Evolutionary conservation across 35 echinoderm and acorn worm genomes (phyloP), one percentile per base, ranked within the genome.

Genomic region (Stichopus chloronotus): DNA sequence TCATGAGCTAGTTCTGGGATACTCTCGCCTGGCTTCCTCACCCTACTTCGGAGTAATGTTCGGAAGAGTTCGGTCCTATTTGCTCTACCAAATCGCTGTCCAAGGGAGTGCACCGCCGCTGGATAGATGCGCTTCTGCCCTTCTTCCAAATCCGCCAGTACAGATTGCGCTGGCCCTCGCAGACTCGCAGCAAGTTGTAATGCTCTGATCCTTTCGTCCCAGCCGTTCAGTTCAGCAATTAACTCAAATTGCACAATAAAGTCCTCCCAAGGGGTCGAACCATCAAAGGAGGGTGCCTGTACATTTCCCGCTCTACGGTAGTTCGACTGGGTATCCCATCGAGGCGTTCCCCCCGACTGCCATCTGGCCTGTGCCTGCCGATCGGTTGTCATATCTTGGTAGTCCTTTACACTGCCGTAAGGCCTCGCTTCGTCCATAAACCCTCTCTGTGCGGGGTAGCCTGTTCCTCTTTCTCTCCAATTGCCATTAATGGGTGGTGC

Each of bases 1-100:
- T 88, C 86, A 16, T 88, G 58, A 5, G 86, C 86, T 11, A 88
- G 20, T 88, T 88, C 86, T 20, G 86, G 86, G 57, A 63, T 88
- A 4, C 16, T 88, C 65, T 88, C 86, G 19, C 58, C 58, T 16
- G 57, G 57, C 19, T 88, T 76, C 19, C 88, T 76, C 9, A 5
- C 30, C 56, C 72, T 74, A 16, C 0, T 77, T n/a, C 52, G 76
- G 6, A 91, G 58, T 58, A 91, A 13, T 55, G 88, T 57, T 11
- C 25, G 19, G 25, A 77, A 77, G 7, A 91, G 54, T 53, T 91
- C 88, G 2, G 88, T 77, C 88, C 77, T 69, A 57, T 91, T 91
- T 5, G 24, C 65, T 16, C 30, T 54, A 7, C 88, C 88, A 78
- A 91, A 76, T n/a, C 86, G 55, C 25, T 88, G 86, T 88, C 8